Evolutionary conservation across 2,888 invertebrate genomes (phyloP), one percentile per base, ranked within the genome.

Genomic region (Caenorhabditis sp.): DNA sequence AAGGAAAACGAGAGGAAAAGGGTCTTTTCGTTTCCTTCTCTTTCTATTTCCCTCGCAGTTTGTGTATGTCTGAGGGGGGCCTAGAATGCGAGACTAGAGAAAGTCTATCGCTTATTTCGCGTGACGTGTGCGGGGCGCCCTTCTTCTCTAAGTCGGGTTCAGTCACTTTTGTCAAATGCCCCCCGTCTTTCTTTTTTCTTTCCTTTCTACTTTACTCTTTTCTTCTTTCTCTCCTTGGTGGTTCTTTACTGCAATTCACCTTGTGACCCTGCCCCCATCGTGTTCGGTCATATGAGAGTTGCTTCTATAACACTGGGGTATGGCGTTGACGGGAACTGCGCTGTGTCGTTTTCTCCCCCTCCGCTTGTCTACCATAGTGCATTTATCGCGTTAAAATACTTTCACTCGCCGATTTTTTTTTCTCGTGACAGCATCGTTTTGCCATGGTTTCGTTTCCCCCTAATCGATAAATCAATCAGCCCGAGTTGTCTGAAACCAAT

Each of bases 221-320:
- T 22, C n/a, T n/a, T 35, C 7, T 31, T 22, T 58, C 38, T 38
- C 12, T 12, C 12, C 12, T 38, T 73, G 69, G 63, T 75, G 74
- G 63, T 69, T 73, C 68, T 81, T 81, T 81, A 75, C 75, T 81
- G 66, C 76, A 82, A 59, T 82, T 82, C 56, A 77, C 73, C 82
- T 82, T 77, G 77, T 82, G 82, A 82, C 82, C 82, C 73, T 38
- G 38, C 77, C 73, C 73, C 24, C 47, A 14, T 26, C 73, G 70
- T 81, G 75, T 81, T 81, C 77, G 77, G 82, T 82, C 82, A 83
- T 83, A 83, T 83, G 83, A 82, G 58, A 68, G 82, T 72, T 72
- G 77, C 69, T 77, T 77, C 68, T 68, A 47, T 24, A 47, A 38
- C 26, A 49, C 38, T 66, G n/a, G n/a, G n/a, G n/a, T n/a, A 14